Evolutionary conservation across 2,113 vertebrate genomes (phyloP), one percentile per base, ranked within the genome.

Genomic region (Lasiurus borealis): DNA sequence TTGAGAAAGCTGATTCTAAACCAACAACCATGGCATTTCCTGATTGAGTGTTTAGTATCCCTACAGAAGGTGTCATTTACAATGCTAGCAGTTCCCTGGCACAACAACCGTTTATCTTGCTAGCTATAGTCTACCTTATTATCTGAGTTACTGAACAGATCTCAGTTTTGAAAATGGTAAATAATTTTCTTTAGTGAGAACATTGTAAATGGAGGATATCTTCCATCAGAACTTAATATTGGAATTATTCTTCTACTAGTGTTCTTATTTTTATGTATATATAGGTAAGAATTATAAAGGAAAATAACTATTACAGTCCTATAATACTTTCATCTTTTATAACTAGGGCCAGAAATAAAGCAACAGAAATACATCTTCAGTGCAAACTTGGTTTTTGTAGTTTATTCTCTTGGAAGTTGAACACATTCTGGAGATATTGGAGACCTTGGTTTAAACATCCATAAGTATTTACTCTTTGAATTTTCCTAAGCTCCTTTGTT

Each of bases 1-100:
- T 85, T 97, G 54, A 69, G 90, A 94, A 96, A 78, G 44, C 11
- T 36, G 59, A 94, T 86, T 85, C 46, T 83, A 73, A 96, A 89
- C 50, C 48, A 87, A 72, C 36, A 88, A 15, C 5, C 71, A 2
- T 29, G 13, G 50, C n/a, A 3, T 94, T 96, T 93, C 91, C 94
- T 87, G 82, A 94, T 46, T 54, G 59, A 95, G 83, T 44, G 14
- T 72, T 81, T 84, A n/a, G 62, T 31, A 36, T 88, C 50, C 68
- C 81, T 84, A 44, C 7, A 36, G 62, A 62, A 94, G 50, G 64
- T 73, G 40, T 88, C 85, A 92, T 21, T 89, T 93, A 92, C 29
- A 54, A 88, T 3, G 8, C 29, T 50, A 66, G 86, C 18, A 40
- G 57, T 48, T 92, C 66, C 31, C 15, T 73, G 64, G 52, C 64